A percentile compares a stretch with the other conserved stretches of the same genome.
phyloP scores from a whole-genome alignment of 2,888 invertebrate genomes.

The Drosophila acutilabella region DNA sequence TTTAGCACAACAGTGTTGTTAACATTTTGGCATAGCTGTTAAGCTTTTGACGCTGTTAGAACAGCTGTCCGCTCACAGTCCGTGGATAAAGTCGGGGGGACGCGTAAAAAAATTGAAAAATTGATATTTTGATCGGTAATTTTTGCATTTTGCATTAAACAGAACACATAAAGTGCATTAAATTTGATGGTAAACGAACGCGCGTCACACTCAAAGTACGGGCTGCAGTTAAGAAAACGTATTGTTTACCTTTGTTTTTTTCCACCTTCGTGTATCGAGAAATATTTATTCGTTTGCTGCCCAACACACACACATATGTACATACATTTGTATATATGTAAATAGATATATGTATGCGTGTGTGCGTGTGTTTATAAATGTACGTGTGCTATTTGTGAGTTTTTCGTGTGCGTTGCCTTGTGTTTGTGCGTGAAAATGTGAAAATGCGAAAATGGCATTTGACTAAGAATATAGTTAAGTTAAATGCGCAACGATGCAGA shows the following conservation, averaged over 20 bases:
- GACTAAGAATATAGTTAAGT: constrained; percentile 53
- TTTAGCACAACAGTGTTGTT: neutral
- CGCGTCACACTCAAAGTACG: constrained; percentile 20
- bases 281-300: constrained; percentile 37
- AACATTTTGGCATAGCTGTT: constrained; percentile 22
- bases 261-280: constrained; percentile 47
- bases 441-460: constrained; percentile 52
- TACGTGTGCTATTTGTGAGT: constrained; percentile 24
- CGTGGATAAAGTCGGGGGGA: constrained; percentile 36
- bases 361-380: constrained; percentile 12
- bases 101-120: constrained; percentile 48
- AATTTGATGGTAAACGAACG: constrained; percentile 16
- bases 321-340: constrained; percentile 42
- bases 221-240: constrained; percentile 19
- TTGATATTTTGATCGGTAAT: constrained; percentile 57
- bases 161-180: constrained; percentile 18
- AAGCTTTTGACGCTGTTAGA: constrained; percentile 16
- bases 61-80: constrained; percentile 38
- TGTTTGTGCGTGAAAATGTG: neutral
- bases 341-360: constrained; percentile 26
- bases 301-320: constrained; percentile 29
- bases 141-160: constrained; percentile 47
- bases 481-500: constrained; percentile 59
- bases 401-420: constrained; percentile 20
- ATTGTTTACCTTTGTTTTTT: constrained; percentile 62